phyloP scores from a whole-genome alignment of 2,797 vertebrate species.

The Psittacula derbiana region DNA sequence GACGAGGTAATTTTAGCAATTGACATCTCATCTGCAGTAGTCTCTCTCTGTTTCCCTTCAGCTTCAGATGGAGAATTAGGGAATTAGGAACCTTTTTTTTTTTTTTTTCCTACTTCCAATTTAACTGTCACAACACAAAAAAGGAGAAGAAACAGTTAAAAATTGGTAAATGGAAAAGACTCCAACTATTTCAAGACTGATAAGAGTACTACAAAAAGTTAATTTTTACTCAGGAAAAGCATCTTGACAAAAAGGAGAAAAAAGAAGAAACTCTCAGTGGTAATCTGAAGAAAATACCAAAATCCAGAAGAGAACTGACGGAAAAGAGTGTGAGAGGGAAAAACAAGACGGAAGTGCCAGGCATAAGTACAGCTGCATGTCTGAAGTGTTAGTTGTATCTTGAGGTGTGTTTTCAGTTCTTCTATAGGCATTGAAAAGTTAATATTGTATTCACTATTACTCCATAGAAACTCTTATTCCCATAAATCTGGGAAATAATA shows the following conservation, averaged over 20 bases:
- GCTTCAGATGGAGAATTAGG: background rate
- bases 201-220: background rate
- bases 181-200: background rate
- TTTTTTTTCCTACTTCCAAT: background rate
- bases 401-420: background rate
- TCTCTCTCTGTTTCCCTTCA: background rate
- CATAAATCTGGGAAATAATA: background rate
- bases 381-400: background rate
- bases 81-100: background rate
- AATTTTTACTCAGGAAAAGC: background rate
- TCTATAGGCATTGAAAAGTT: background rate
- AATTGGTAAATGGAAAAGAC: background rate
- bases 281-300: background rate
- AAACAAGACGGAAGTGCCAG: background rate
- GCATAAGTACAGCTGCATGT: background rate
- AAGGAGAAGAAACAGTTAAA: background rate
- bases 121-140: background rate
- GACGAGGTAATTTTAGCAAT: constrained; percentile 30
- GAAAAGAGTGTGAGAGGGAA: background rate
- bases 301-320: background rate
- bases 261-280: background rate
- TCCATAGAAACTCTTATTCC: background rate
- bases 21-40: constrained; percentile 5
- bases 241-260: background rate
- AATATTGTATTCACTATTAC: background rate